Evolutionary conservation across 2,797 vertebrate species (phyloP).

Genomic region (Ataeniobius toweri): DNA sequence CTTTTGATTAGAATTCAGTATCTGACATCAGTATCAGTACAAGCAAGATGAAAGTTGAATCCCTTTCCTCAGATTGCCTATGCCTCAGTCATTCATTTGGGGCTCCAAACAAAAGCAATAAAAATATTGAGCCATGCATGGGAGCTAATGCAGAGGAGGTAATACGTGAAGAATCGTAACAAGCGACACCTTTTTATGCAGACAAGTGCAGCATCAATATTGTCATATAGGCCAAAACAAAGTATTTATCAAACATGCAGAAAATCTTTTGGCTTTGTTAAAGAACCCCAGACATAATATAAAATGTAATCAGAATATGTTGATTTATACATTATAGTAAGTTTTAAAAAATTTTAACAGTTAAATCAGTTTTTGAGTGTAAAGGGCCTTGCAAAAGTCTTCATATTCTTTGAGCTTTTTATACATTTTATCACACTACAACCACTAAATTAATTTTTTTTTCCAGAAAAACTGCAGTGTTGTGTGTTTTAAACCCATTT

Average conservation of each 20-base stretch:
- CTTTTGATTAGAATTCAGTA: background rate
- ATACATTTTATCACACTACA: background rate
- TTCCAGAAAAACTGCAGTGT: no score
- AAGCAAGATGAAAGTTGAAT: background rate
- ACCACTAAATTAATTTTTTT: background rate
- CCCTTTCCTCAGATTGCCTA: background rate
- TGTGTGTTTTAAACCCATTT: no score
- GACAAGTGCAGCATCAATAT: background rate
- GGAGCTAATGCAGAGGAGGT: background rate
- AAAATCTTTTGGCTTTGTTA: background rate
- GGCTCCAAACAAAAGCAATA: background rate
- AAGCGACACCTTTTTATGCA: background rate
- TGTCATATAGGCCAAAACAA: background rate
- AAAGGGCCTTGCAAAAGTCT: background rate
- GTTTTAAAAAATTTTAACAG: background rate
- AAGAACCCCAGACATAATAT: background rate
- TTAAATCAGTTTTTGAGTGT: background rate
- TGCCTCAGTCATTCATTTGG: background rate
- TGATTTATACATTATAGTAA: background rate
- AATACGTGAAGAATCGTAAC: background rate
- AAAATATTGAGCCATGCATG: constrained; percentile 2
- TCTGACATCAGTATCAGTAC: background rate
- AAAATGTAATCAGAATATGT: background rate
- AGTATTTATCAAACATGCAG: background rate
- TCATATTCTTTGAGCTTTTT: background rate